Evolutionary conservation across 2,797 vertebrate genomes (phyloP).

Genomic region (Phataginus tetradactyla): DNA sequence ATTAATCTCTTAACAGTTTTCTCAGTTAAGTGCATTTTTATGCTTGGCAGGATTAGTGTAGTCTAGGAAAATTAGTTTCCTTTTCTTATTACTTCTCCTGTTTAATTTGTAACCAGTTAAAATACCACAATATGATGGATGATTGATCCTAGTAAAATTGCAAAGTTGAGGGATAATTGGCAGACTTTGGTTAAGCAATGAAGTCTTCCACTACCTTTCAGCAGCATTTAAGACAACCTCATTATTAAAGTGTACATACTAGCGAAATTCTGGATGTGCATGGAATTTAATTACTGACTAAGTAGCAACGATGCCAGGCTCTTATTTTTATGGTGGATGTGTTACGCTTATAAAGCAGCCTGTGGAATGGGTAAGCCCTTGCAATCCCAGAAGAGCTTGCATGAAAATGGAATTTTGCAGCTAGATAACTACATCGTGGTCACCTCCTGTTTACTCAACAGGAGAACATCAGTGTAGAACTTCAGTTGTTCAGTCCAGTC

Average conservation of each 20-base stretch:
- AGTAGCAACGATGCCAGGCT: background rate
- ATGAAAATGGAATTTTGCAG: background rate
- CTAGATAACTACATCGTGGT: background rate
- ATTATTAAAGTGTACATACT: slow-evolving; percentile 64
- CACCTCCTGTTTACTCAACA: background rate
- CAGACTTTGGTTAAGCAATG: slow-evolving; percentile 54
- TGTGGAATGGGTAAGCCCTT: background rate
- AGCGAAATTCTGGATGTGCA: slow-evolving; percentile 42
- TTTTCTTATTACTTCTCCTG: slow-evolving; percentile 79
- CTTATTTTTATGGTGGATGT: slow-evolving; percentile 48
- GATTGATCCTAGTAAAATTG: slow-evolving; percentile 70
- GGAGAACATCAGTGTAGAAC: background rate
- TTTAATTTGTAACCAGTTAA: slow-evolving; percentile 84
- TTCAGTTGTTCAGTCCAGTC: background rate
- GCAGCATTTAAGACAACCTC: slow-evolving; percentile 64
- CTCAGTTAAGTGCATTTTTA: slow-evolving; percentile 80
- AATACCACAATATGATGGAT: slow-evolving; percentile 72
- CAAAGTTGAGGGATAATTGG: slow-evolving; percentile 61
- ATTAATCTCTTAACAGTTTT: slow-evolving; percentile 82
- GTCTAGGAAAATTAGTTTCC: slow-evolving; percentile 83
- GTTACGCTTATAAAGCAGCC: slow-evolving; percentile 34
- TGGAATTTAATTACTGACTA: slow-evolving; percentile 71
- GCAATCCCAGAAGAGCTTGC: background rate
- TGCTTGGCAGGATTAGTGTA: slow-evolving; percentile 76
- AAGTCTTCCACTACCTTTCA: slow-evolving; percentile 55